Base-by-base conservation (phyloP, 2,888 invertebrate genomes). In the Timema podura region DNA sequence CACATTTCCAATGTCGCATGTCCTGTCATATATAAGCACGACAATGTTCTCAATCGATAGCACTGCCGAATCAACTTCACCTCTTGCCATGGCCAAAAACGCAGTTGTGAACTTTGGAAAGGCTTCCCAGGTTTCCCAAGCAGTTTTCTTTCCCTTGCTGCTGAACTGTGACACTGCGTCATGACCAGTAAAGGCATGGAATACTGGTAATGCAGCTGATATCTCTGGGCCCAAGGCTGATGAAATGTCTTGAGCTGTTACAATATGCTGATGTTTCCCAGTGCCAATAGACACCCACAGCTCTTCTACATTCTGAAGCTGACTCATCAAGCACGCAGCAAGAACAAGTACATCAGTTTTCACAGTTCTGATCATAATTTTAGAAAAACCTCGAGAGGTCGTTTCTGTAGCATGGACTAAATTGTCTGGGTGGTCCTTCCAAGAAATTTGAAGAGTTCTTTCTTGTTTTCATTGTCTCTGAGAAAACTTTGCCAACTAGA, bases 261-360 rank as follows among this genome's bases (percentile, higher is more conserved):
- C 61, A 61, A 61, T 30, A 30, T 30, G 61, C 11, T 61, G 61
- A 61, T 2, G 61, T 61, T 61, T 61, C 5, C 61, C 30, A 44
- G 61, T 61, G 7, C 61, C 61, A 61, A 61, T 61, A 45, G 61
- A 61, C 5, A 61, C 61, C 61, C 61, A 61, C 15, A 61, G 61
- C 11, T 61, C 30, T 61, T 61, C 7, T 9, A 61, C 3, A 6
- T 61, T 61, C 61, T 61, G 61, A 61, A 61, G 30, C 61, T 61
- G 61, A 61, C 15, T 61, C n/a, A 61, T 11, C 1, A 61, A 61
- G 7, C 30, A 16, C n/a, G 45, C 2, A 61, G 61, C 61, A 61
- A 61, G 61, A 10, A 61, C 61, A 11, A 61, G 61, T 16, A 8
- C 61, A 11, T 61, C 15, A 61, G 61, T 61, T 1, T 61, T 30